phyloP scores from a whole-genome alignment of 1,140 invertebrate genomes.

The Chymomyza costata region DNA sequence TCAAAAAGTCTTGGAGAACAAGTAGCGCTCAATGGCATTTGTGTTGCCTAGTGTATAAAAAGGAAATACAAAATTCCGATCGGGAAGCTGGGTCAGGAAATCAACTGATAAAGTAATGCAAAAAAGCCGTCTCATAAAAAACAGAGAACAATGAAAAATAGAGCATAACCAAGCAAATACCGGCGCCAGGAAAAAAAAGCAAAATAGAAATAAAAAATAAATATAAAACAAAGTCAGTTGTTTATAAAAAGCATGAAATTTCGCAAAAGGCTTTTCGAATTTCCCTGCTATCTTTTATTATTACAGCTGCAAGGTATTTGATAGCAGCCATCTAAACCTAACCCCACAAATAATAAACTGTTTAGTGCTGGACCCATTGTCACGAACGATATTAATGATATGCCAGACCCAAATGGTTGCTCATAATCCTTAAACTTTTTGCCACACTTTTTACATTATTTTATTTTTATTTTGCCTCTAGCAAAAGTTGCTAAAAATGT shows the following conservation, averaged over 20 bases:
- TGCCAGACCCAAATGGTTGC: no score
- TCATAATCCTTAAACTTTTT: no score
- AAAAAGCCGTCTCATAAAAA: constrained; percentile 25
- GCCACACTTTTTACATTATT: no score
- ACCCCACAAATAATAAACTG: constrained; percentile 25
- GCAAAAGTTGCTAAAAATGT: no score
- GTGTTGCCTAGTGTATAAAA: constrained; percentile 59
- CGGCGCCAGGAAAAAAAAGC: constrained; percentile 1
- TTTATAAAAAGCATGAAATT: no score
- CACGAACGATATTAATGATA: no score
- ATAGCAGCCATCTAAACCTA: constrained; percentile 22
- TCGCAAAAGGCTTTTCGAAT: no score
- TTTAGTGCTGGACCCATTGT: no score
- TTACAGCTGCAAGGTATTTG: constrained; percentile 13
- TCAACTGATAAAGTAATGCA: constrained; percentile 63
- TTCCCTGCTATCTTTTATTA: no score
- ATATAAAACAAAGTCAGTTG: constrained; percentile 26
- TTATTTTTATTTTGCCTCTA: constrained; percentile 19
- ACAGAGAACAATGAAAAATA: constrained; percentile 35
- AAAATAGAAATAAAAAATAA: constrained; percentile 13
- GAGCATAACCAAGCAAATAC: constrained; percentile 19
- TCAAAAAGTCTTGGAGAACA: no score
- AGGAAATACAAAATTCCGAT: constrained; percentile 69
- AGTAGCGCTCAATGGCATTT: no score
- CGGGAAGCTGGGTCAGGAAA: constrained; percentile 63